Evolutionary conservation across 2,113 vertebrate species (phyloP).

Genomic region (Tetraodon nigroviridis): DNA sequence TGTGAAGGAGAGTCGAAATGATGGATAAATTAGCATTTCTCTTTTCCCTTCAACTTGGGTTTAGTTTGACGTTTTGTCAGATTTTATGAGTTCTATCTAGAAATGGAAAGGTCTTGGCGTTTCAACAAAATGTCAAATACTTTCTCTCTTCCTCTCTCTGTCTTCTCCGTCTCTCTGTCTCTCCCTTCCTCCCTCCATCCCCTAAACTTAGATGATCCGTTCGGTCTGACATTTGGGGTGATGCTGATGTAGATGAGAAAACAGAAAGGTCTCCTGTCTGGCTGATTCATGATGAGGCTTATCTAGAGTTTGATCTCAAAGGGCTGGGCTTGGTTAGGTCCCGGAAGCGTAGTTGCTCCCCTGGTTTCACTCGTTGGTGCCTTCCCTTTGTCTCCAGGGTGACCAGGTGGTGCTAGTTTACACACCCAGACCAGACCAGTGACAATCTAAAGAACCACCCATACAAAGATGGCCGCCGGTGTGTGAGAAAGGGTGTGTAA

Average conservation of each 20-base stretch:
- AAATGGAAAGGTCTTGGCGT: neutral
- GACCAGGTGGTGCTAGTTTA: neutral
- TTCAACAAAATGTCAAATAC: neutral
- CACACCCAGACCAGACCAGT: neutral
- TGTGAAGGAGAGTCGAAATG: too few species aligned
- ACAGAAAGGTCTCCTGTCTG: neutral
- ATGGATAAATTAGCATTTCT: too few species aligned
- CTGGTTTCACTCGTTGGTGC: neutral
- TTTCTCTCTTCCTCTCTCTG: neutral
- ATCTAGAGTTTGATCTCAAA: neutral
- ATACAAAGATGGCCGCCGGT: neutral
- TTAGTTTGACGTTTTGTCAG: neutral
- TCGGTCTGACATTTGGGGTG: neutral
- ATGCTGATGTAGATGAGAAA: neutral
- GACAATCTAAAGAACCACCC: neutral
- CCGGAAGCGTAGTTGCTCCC: neutral
- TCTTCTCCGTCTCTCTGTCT: neutral
- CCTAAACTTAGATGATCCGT: neutral
- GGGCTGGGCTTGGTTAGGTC: neutral
- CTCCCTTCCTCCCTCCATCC: neutral
- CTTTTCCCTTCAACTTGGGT: neutral
- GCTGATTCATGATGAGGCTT: neutral
- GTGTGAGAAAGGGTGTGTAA: neutral
- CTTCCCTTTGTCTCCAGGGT: too few species aligned
- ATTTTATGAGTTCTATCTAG: neutral